These are phyloP conservation scores for Aptenodytes forsteri DNA, from an alignment of 2,113 vertebrate genomes.

Conservation along the genomic window DNA sequence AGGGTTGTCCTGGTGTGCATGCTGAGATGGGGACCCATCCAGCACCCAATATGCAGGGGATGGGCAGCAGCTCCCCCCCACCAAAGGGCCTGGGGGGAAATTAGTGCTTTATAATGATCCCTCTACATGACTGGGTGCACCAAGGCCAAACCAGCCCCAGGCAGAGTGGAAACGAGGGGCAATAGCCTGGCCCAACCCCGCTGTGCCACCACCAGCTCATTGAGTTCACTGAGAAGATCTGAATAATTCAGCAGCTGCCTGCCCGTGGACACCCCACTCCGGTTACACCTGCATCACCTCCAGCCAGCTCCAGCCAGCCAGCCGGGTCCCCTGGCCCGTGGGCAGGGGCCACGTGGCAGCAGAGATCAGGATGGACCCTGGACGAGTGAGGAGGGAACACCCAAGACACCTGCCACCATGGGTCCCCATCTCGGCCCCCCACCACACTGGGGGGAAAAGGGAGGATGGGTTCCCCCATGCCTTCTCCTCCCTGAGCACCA, in stretches of 20 bases:
- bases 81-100: not conserved
- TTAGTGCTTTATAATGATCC: not conserved
- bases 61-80: not conserved
- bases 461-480: not conserved
- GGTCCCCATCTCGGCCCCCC: not conserved
- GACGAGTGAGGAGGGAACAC: accelerated
- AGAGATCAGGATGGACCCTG: not conserved
- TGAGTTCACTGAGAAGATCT: not conserved
- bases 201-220: not conserved
- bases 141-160: not conserved
- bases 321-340: not conserved
- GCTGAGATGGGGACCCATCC: not conserved
- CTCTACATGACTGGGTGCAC: not conserved
- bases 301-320: not conserved
- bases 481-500: not conserved
- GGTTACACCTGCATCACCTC: not conserved
- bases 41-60: not conserved
- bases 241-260: not conserved
- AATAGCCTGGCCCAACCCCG: not conserved
- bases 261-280: not conserved
- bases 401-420: not conserved
- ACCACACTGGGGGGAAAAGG: not conserved
- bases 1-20: accelerated
- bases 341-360: not conserved
- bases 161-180: not conserved